A percentile compares a stretch with the other conserved stretches of the same genome.
Conservation (phyloP, 2,888 invertebrate genomes). For the Drosophila subsilvestris region DNA sequence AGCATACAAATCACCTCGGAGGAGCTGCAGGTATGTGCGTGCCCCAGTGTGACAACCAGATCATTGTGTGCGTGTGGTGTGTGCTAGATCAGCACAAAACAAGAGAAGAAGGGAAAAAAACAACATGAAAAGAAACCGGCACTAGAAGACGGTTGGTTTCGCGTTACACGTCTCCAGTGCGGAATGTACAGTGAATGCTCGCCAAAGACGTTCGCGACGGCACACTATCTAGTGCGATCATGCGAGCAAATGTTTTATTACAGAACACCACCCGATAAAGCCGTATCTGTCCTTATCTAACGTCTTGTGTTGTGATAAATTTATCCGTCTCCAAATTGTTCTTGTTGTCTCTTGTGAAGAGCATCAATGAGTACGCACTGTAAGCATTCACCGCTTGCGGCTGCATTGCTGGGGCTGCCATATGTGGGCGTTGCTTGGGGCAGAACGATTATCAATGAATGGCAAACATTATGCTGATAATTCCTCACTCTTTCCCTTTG, state of each 20-base stretch:
- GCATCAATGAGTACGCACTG: not conserved
- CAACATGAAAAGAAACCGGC: constrained; percentile 7
- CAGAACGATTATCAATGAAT: not conserved
- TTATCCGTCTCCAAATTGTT: not conserved
- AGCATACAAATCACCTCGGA: constrained; percentile 87
- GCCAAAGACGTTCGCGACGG: not conserved
- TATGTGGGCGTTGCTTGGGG: not conserved
- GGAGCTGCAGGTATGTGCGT: constrained; percentile 88
- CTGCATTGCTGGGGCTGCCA: not conserved
- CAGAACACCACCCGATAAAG: not conserved
- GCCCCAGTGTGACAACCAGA: constrained; percentile 6
- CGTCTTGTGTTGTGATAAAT: not conserved
- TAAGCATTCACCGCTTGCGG: not conserved
- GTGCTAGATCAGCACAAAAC: not conserved
- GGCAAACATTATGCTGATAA: constrained; percentile 7
- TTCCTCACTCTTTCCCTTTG: constrained; percentile 1
- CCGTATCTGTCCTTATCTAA: not conserved
- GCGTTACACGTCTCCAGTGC: constrained; percentile 1
- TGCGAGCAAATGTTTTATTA: not conserved
- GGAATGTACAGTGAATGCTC: constrained; percentile 5
- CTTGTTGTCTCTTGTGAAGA: not conserved
- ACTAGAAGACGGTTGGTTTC: not conserved
- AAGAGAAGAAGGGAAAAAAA: too few relatives aligned
- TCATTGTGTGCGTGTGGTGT: constrained; percentile 1
- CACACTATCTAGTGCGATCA: not conserved